Evolutionary conservation across 2,888 invertebrate species (phyloP).

Genomic region (Aelia acuminata): DNA sequence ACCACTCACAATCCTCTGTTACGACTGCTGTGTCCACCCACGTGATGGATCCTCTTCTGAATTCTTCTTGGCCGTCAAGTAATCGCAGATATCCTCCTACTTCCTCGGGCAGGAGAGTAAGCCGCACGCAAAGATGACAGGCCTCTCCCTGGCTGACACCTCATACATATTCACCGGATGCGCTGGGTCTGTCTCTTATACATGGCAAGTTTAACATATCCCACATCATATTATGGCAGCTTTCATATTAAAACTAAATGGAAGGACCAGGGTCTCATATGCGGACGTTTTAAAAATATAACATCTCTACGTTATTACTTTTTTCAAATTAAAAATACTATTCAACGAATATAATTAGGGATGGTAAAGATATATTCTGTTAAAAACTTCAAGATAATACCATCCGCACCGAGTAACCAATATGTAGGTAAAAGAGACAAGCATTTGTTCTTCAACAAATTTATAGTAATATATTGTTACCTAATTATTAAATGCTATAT

Average conservation of each 20-base stretch:
- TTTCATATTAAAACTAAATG: not conserved
- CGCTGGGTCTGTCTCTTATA: not conserved
- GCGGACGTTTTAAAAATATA: not conserved
- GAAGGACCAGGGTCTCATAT: not conserved
- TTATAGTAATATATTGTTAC: too few species aligned
- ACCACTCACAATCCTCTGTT: not conserved
- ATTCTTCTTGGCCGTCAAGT: not conserved
- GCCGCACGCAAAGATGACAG: not conserved
- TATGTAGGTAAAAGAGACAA: too few species aligned
- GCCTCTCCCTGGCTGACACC: not conserved
- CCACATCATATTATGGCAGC: constrained; percentile 20
- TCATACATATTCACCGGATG: not conserved
- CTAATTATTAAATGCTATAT: too few species aligned
- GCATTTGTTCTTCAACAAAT: too few species aligned
- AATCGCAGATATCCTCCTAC: not conserved
- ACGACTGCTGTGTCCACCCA: not conserved
- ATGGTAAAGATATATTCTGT: too few species aligned
- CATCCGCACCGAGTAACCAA: too few species aligned
- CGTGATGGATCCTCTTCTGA: not conserved
- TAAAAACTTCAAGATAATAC: too few species aligned
- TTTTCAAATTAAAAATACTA: too few species aligned
- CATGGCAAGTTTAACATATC: constrained; percentile 3
- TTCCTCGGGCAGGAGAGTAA: not conserved
- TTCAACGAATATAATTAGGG: too few species aligned
- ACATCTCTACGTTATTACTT: not conserved